A percentile compares a stretch with the other conserved stretches of the same genome.
Conservation (phyloP, 1,140 invertebrate genomes). For the Bursaphelenchus mucronatus region DNA sequence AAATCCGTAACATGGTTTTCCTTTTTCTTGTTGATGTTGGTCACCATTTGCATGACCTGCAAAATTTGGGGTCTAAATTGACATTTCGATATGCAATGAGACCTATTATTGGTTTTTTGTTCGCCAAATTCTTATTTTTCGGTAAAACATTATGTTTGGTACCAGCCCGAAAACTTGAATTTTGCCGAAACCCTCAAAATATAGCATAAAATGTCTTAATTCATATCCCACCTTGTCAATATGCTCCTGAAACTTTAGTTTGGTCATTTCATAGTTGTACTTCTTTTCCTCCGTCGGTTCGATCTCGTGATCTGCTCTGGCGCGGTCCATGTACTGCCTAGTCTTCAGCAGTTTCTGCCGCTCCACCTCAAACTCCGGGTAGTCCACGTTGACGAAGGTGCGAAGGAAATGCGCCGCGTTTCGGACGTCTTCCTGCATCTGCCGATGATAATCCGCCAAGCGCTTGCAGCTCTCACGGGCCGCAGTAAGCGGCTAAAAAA, state of each 20-base stretch:
- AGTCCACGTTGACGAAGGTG: conserved; percentile 11
- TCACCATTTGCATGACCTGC: no score
- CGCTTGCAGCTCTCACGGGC: neutral
- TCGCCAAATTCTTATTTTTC: no score
- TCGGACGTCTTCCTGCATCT: neutral
- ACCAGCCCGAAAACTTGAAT: no score
- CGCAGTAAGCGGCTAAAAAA: no score
- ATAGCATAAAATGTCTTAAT: neutral
- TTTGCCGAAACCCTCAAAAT: neutral
- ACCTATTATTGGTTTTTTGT: no score
- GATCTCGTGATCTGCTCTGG: neutral
- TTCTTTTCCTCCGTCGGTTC: neutral
- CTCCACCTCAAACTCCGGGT: neutral
- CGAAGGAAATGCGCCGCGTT: neutral
- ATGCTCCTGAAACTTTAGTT: neutral
- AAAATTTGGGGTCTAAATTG: no score
- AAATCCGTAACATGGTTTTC: no score
- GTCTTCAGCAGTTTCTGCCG: neutral
- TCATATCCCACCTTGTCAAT: neutral
- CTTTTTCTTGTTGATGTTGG: no score
- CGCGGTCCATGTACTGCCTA: neutral
- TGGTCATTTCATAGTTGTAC: neutral
- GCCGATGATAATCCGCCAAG: neutral
- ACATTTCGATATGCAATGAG: no score
- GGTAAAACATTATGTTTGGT: no score